A percentile compares a stretch with the other conserved stretches of the same genome.
Conservation (phyloP, 2,113 vertebrate species). For the Machaerirhynchus nigripectus region DNA sequence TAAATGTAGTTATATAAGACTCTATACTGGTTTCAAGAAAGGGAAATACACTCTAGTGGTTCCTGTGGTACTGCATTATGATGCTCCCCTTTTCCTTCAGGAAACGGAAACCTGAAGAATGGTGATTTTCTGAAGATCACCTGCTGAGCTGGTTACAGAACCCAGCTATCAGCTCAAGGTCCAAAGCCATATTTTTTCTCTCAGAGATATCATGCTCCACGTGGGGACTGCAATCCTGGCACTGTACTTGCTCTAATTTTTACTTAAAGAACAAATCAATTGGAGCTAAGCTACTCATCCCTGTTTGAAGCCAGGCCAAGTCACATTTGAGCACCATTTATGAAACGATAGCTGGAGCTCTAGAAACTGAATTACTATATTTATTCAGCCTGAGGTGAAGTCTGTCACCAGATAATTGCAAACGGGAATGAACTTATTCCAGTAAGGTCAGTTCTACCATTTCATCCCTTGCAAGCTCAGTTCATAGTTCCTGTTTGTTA, state of each 20-base stretch:
- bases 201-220: not conserved
- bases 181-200: not conserved
- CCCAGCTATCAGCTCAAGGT: not conserved
- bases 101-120: not conserved
- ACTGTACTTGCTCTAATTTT: constrained; percentile 8
- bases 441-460: constrained; percentile 19
- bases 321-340: constrained; percentile 24
- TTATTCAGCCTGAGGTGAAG: constrained; percentile 56
- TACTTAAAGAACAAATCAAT: constrained; percentile 13
- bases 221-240: not conserved
- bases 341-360: constrained; percentile 34
- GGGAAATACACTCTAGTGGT: not conserved
- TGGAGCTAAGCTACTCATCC: not conserved
- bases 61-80: not conserved
- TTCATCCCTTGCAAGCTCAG: constrained; percentile 16
- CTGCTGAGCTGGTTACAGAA: not conserved
- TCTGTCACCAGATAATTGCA: constrained; percentile 54
- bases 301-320: constrained; percentile 16
- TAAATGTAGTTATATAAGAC: not conserved
- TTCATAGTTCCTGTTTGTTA: constrained; percentile 43
- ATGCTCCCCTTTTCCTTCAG: not conserved
- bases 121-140: not conserved
- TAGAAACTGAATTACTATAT: constrained; percentile 45
- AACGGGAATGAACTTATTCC: constrained; percentile 46
- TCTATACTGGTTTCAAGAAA: not conserved